Percentiles rank a stretch among this genome's conserved stretches.
phyloP scores from a whole-genome alignment of 2,888 invertebrate genomes.

The Crepidodera aurea region DNA sequence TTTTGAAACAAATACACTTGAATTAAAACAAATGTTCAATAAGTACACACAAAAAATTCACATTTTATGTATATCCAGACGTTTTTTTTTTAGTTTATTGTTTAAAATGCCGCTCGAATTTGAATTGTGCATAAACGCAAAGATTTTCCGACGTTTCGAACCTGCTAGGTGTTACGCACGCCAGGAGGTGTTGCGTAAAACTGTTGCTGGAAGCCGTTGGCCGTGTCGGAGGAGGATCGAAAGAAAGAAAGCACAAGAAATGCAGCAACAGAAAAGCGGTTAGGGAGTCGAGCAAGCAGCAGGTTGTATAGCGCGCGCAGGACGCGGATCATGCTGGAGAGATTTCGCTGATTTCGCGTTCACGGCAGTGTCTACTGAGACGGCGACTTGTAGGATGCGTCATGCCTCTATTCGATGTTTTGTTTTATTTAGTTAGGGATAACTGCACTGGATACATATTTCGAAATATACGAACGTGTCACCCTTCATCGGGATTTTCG shows the following conservation, averaged over 20 bases:
- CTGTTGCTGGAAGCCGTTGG: constrained; percentile 18
- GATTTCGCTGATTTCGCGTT: constrained; percentile 14
- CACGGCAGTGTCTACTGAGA: no score
- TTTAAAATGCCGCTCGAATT: no score
- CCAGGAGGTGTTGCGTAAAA: constrained; percentile 1
- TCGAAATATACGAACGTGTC: no score
- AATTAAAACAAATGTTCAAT: no score
- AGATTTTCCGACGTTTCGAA: not conserved
- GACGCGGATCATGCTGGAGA: not conserved
- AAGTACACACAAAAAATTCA: no score
- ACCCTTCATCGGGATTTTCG: no score
- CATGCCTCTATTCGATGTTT: constrained; percentile 20
- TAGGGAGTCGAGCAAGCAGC: constrained; percentile 15
- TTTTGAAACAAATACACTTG: no score
- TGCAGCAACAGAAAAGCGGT: constrained; percentile 19
- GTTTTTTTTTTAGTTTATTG: no score
- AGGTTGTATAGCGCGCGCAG: constrained; percentile 22
- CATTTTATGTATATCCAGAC: no score
- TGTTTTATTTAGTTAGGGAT: constrained; percentile 14
- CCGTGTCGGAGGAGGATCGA: constrained; percentile 12
- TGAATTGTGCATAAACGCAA: not conserved
- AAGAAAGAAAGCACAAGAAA: constrained; percentile 4
- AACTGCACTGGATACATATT: not conserved
- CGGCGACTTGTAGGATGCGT: constrained; percentile 22
- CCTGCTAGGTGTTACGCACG: not conserved